phyloP scores from a whole-genome alignment of 2,113 vertebrate species.

The Dolichallabes microphthalmus region DNA sequence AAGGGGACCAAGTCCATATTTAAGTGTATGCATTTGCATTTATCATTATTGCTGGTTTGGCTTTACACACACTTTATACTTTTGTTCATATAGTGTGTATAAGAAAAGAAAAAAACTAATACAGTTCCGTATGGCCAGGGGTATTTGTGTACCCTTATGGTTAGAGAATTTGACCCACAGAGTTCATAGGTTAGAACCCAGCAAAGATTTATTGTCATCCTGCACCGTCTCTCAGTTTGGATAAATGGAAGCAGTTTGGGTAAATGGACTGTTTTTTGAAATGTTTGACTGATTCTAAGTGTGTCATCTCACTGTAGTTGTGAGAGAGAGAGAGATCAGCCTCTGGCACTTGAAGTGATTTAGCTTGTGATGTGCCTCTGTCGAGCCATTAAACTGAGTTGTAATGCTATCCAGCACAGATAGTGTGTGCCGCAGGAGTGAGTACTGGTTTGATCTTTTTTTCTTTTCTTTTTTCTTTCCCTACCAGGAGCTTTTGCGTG shows the following conservation, averaged over 20 bases:
- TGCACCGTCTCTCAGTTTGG: not conserved
- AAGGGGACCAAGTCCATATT: too few relatives aligned
- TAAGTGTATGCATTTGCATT: too few relatives aligned
- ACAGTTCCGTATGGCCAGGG: not conserved
- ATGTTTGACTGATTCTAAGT: slow-evolving; percentile 12
- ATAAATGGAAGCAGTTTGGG: not conserved
- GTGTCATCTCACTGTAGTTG: slow-evolving; percentile 17
- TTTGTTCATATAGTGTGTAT: too few relatives aligned
- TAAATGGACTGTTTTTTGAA: slow-evolving; percentile 22
- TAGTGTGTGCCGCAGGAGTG: slow-evolving; percentile 26
- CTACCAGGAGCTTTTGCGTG: slow-evolving; percentile 11
- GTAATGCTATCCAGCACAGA: slow-evolving; percentile 35
- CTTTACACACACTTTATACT: too few relatives aligned
- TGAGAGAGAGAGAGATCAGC: not conserved
- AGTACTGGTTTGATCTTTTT: slow-evolving; percentile 28
- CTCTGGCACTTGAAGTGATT: slow-evolving; percentile 36
- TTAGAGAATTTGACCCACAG: not conserved
- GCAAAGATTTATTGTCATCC: not conserved
- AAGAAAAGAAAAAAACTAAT: too few relatives aligned
- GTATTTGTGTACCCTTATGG: not conserved
- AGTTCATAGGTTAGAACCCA: not conserved
- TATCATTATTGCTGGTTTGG: too few relatives aligned
- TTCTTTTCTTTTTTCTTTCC: not conserved
- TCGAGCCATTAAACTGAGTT: slow-evolving; percentile 40
- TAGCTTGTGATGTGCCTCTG: slow-evolving; percentile 36